Base-by-base conservation (phyloP, 1,140 invertebrate genomes). In the Lasioglossum albipes region DNA sequence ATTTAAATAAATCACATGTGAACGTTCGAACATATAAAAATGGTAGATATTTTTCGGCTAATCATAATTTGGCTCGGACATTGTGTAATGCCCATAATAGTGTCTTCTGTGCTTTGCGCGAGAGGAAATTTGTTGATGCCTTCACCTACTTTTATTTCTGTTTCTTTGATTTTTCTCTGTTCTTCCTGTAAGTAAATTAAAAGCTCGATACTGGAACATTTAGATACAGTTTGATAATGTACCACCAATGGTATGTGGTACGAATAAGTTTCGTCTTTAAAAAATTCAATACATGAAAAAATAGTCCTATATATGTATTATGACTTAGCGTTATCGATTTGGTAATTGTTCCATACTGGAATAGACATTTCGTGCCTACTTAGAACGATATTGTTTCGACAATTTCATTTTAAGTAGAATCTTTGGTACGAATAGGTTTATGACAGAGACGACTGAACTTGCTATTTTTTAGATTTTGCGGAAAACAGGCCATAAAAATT, bases 11-110 rank as follows among this genome's bases (percentile, higher is more conserved):
- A 83, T 71, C 20, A 64, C 41, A 69, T 61, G 18, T 64, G 22
- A 71, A 66, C 42, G 73, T 66, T 71, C 54, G 42, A 82, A 27
- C 84, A 83, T 76, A 84, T 16, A 71, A 81, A 86, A 75, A 84
- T 59, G 75, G 79, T 57, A 72, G 12, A 74, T 76, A 36, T 80
- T 54, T 62, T 66, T 67, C 49, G 22, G 81, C 16, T 41, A 74
- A 86, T 79, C 31, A 52, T 31, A 86, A 84, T 78, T 66, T 71
- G 45, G 61, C 10, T 81, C 54, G 45, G 54, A 81, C 57, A 76
- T 79, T 75, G 31, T 62, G 71, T 77, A 82, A 82, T 77, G 73
- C 75, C 75, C 79, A 77, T n/a, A 77, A 79, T 57, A 80, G 74
- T 72, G 65, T 84, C 64, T 79, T 71, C 41, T 71, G 36, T 72